Conservation (phyloP, 2,888 invertebrate species). For the Hemaris fuciformis region DNA sequence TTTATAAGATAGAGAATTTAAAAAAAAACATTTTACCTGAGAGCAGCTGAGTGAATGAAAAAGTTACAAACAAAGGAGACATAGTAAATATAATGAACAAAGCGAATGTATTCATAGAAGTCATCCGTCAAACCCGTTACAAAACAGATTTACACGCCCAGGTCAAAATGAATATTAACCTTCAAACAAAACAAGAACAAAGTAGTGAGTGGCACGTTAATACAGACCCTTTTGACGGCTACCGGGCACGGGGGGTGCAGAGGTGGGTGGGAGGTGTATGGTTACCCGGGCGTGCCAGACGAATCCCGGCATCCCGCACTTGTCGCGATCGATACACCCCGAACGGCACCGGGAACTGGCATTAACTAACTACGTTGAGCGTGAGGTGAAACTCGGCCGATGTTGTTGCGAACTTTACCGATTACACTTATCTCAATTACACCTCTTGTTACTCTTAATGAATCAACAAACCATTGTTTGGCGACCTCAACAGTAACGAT, state of each 20-base stretch:
- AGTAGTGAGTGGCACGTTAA: conserved; percentile 70
- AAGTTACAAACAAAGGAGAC: background rate
- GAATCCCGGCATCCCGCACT: conserved; percentile 73
- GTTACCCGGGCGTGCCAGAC: conserved; percentile 69
- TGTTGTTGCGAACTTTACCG: conserved; percentile 76
- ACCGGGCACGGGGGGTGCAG: conserved; percentile 31
- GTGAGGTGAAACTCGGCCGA: conserved; percentile 73
- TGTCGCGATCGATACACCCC: conserved; percentile 75
- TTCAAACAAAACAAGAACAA: conserved; percentile 80
- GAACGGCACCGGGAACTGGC: conserved; percentile 70
- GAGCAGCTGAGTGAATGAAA: background rate
- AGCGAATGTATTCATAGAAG: background rate
- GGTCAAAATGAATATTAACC: conserved; percentile 75
- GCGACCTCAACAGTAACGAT: conserved; percentile 22
- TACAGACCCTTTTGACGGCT: conserved; percentile 60
- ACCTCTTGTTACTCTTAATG: conserved; percentile 60
- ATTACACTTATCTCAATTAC: conserved; percentile 63
- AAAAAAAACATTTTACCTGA: background rate
- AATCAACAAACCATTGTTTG: conserved; percentile 52
- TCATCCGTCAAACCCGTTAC: conserved; percentile 15
- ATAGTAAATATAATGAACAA: background rate
- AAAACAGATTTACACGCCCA: conserved; percentile 37
- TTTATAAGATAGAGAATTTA: background rate
- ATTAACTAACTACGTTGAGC: conserved; percentile 59
- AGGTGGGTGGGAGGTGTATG: conserved; percentile 47